These are phyloP conservation scores for Deroptyus accipitrinus DNA, from an alignment of 2,113 vertebrate genomes.

Conservation along the genomic window DNA sequence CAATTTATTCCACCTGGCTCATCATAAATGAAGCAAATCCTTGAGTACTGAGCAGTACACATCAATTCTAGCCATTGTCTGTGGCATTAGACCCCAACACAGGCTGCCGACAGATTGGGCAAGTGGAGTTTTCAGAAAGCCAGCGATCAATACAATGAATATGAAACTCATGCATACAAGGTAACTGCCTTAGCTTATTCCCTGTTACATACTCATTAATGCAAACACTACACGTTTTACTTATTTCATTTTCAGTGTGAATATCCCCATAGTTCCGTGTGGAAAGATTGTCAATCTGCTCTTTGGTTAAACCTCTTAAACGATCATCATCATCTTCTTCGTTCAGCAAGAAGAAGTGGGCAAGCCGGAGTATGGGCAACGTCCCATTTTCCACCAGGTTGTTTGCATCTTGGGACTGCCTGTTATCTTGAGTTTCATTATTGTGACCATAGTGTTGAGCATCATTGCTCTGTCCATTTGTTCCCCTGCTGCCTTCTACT, in stretches of 20 bases:
- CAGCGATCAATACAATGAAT: conserved; percentile 96
- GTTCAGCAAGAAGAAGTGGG: conserved; percentile 91
- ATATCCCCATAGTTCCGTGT: conserved; percentile 89
- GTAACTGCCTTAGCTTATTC: conserved; percentile 92
- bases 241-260: conserved; percentile 81
- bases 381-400: conserved; percentile 88
- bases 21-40: conserved; percentile 27
- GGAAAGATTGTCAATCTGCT: conserved; percentile 96
- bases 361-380: conserved; percentile 87
- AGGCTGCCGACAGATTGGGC: conserved; percentile 92
- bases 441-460: neutral
- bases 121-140: conserved; percentile 96
- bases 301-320: conserved; percentile 91
- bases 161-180: conserved; percentile 93
- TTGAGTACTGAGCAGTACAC: neutral
- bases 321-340: conserved; percentile 86
- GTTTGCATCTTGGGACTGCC: conserved; percentile 80
- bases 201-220: conserved; percentile 94
- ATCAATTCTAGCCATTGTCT: conserved; percentile 19
- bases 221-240: conserved; percentile 91
- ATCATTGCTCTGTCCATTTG: neutral
- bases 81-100: conserved; percentile 71
- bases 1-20: conserved; percentile 25
- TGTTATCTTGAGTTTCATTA: conserved; percentile 38
- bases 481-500: conserved; percentile 50